Percentiles rank a stretch among this genome's conserved stretches.
These are phyloP conservation scores for Acipenser ruthenus DNA, from an alignment of 2,797 vertebrate genomes.

Conservation along the genomic window DNA sequence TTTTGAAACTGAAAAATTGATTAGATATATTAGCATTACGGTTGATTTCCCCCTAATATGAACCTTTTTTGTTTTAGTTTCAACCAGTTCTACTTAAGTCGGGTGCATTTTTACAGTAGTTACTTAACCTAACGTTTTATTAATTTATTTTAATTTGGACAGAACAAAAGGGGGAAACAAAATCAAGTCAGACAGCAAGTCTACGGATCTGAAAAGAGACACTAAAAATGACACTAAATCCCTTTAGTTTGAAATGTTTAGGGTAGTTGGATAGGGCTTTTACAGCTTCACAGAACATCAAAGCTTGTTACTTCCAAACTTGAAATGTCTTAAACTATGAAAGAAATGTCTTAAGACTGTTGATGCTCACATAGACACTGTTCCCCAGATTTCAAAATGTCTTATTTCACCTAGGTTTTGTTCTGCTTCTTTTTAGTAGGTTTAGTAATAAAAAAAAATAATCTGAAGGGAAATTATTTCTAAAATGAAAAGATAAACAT, in stretches of 20 bases:
- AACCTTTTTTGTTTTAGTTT: no score
- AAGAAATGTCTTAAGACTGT: background rate
- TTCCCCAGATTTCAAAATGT: conserved; percentile 16
- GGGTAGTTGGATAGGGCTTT: no score
- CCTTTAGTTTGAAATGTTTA: conserved; percentile 5
- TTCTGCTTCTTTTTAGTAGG: background rate
- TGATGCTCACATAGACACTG: background rate
- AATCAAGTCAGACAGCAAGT: background rate
- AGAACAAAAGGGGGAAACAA: background rate
- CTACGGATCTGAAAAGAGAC: background rate
- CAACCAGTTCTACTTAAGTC: no score
- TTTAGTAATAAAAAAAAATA: no score
- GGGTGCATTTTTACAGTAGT: no score
- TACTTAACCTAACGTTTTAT: background rate
- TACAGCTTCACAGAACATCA: conserved; percentile 11
- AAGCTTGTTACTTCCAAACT: conserved; percentile 13
- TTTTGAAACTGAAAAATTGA: conserved; percentile 1
- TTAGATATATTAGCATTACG: background rate
- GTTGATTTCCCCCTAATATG: no score
- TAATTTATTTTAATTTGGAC: background rate
- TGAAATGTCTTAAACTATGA: no score
- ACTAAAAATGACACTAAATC: background rate
- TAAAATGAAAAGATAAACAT: conserved; percentile 1
- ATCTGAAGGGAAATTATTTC: conserved; percentile 1
- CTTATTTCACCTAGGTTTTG: background rate